A percentile compares a stretch with the other conserved stretches of the same genome.
These are phyloP conservation scores for Bombus balteatus DNA, from an alignment of 1,140 invertebrate species.

Conservation along the genomic window DNA sequence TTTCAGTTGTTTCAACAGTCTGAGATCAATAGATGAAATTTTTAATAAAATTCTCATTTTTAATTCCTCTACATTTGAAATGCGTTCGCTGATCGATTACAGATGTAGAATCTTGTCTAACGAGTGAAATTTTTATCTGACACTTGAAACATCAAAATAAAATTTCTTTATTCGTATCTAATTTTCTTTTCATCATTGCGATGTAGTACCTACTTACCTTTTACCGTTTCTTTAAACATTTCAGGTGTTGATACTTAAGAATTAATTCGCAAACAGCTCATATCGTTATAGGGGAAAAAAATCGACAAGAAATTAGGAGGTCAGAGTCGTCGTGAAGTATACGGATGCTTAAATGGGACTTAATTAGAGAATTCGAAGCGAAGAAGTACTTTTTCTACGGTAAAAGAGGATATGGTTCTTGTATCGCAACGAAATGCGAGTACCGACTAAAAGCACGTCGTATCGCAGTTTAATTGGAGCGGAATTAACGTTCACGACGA, in stretches of 20 bases:
- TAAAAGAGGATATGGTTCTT: conserved; percentile 57
- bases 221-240: not conserved
- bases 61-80: too few species aligned
- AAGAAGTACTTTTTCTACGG: conserved; percentile 47
- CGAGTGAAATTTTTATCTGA: not conserved
- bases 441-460: conserved; percentile 42
- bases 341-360: conserved; percentile 56
- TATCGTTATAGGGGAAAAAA: not conserved
- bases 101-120: not conserved
- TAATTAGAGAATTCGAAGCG: conserved; percentile 62
- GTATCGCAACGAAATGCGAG: conserved; percentile 62
- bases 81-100: not conserved
- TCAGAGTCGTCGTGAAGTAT: conserved; percentile 1
- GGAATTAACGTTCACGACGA: conserved; percentile 63
- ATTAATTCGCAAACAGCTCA: not conserved
- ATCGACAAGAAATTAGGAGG: conserved; percentile 38
- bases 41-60: not conserved
- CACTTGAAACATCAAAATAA: too few species aligned
- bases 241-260: not conserved
- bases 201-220: not conserved
- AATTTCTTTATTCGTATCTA: not conserved
- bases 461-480: conserved; percentile 66
- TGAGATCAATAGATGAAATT: not conserved
- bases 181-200: not conserved
- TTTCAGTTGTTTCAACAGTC: not conserved